phyloP scores from a whole-genome alignment of 2,797 vertebrate species.

The Xerus rutilus region DNA sequence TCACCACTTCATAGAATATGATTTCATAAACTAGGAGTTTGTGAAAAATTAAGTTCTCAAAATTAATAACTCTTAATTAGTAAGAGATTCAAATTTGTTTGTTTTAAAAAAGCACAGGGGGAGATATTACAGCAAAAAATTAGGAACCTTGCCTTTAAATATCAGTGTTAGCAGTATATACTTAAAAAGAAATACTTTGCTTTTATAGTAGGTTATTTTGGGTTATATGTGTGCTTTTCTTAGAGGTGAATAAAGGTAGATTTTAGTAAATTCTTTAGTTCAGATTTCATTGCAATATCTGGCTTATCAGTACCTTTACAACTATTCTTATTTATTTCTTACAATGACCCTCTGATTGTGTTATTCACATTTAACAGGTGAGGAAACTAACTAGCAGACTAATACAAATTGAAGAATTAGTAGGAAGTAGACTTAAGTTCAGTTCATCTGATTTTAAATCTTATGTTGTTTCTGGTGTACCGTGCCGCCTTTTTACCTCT shows the following conservation, averaged over 20 bases:
- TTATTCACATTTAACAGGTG: not conserved
- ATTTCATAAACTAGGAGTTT: conserved; percentile 36
- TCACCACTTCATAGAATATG: not conserved
- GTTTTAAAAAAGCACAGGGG: not conserved
- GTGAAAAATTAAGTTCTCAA: not conserved
- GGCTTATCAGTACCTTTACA: not conserved
- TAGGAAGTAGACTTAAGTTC: not conserved
- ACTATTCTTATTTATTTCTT: not conserved
- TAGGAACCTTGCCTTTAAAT: not conserved
- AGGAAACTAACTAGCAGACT: not conserved
- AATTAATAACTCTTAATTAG: not conserved
- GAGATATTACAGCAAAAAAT: not conserved
- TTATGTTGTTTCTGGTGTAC: not conserved
- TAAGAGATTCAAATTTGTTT: conserved; percentile 45
- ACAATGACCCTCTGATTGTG: not conserved
- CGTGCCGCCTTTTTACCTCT: not conserved
- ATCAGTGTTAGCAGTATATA: not conserved
- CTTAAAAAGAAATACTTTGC: not conserved
- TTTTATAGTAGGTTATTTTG: conserved; percentile 9
- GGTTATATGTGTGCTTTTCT: not conserved
- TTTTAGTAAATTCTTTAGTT: conserved; percentile 43
- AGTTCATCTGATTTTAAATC: not conserved
- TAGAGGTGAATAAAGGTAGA: not conserved
- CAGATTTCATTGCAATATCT: not conserved
- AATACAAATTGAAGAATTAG: not conserved